Percentiles rank a stretch among this genome's conserved stretches.
phyloP scores from a whole-genome alignment of 1,140 invertebrate species.

The Drosophila arawakana region DNA sequence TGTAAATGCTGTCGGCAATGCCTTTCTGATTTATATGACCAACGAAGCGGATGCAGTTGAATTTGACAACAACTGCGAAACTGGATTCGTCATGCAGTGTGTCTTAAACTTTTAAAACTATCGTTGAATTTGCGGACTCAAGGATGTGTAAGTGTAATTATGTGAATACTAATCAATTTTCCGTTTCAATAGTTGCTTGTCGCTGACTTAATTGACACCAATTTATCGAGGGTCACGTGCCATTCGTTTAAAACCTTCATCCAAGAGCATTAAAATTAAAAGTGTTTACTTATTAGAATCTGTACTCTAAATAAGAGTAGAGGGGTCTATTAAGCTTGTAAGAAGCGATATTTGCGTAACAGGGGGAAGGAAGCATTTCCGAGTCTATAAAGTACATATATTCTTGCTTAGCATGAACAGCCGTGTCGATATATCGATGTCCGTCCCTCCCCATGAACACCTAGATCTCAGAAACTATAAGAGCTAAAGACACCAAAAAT shows the following conservation, averaged over 20 bases:
- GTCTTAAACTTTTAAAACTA: constrained; percentile 60
- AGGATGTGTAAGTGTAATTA: neutral
- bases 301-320: no score
- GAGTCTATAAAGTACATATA: no score
- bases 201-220: constrained; percentile 76
- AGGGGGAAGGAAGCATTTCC: no score
- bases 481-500: no score
- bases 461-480: no score
- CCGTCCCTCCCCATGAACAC: no score
- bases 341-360: no score
- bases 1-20: constrained; percentile 23
- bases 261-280: constrained; percentile 57
- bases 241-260: constrained; percentile 81
- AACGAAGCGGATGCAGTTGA: constrained; percentile 84
- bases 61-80: constrained; percentile 84
- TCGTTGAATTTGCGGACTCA: neutral
- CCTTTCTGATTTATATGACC: constrained; percentile 79
- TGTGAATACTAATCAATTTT: constrained; percentile 36
- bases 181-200: constrained; percentile 42
- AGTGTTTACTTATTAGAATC: neutral
- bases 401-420: no score
- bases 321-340: no score
- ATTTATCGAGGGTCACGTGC: constrained; percentile 84
- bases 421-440: no score
- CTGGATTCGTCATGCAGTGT: constrained; percentile 79